Evolutionary conservation across 2,888 invertebrate species (phyloP).

Genomic region (Apodemia duryi): DNA sequence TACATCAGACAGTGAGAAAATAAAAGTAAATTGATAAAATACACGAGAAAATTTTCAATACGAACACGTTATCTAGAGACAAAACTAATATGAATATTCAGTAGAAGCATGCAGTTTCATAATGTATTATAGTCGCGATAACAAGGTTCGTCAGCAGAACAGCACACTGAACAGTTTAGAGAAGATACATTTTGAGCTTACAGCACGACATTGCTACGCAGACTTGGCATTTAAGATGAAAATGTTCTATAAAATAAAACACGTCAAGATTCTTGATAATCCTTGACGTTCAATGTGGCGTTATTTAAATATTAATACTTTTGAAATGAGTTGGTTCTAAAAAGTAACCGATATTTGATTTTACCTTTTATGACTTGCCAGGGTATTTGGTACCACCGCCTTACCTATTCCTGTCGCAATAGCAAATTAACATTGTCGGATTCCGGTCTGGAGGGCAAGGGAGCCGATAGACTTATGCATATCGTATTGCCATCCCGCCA

Average conservation of each 20-base stretch:
- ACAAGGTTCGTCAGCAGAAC: conserved; percentile 75
- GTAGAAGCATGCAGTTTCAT: conserved; percentile 50
- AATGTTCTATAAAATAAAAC: neutral
- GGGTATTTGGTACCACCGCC: too few species aligned
- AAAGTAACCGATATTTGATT: neutral
- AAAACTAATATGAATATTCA: conserved; percentile 71
- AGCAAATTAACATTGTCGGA: too few species aligned
- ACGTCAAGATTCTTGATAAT: neutral
- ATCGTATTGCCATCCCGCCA: too few species aligned
- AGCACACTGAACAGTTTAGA: conserved; percentile 20
- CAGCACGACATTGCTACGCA: neutral
- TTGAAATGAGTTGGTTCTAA: too few species aligned
- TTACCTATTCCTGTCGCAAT: too few species aligned
- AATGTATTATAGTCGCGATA: conserved; percentile 60
- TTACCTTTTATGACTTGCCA: too few species aligned
- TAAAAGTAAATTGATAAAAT: neutral
- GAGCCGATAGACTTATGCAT: too few species aligned
- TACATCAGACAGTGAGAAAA: too few species aligned
- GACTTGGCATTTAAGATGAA: conserved; percentile 3
- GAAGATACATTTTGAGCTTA: conserved; percentile 1
- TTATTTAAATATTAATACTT: too few species aligned
- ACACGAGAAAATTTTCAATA: conserved; percentile 32
- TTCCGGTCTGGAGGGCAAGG: too few species aligned
- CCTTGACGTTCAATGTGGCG: neutral
- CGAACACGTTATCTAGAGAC: conserved; percentile 44